Evolutionary conservation across 2,797 vertebrate genomes (phyloP).

Genomic region (Siniperca undulata): DNA sequence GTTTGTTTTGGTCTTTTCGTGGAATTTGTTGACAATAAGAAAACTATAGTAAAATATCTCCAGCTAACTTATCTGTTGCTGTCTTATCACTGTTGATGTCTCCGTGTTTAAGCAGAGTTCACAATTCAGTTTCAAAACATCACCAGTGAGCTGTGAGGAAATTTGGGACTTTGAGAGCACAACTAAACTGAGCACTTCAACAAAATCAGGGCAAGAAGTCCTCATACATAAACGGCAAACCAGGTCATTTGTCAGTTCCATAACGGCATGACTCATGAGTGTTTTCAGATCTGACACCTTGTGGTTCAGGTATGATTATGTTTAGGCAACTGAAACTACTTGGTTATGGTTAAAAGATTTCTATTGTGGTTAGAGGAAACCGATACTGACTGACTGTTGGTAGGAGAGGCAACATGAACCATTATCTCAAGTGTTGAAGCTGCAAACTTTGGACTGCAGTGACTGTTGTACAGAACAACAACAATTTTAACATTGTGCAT

Average conservation of each 20-base stretch:
- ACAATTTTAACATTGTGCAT: conserved; percentile 18
- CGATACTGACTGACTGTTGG: neutral
- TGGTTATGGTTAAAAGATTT: neutral
- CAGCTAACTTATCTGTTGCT: neutral
- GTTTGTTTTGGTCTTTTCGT: neutral
- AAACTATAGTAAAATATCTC: neutral
- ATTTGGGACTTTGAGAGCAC: neutral
- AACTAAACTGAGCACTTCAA: conserved; percentile 19
- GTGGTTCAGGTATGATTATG: conserved; percentile 22
- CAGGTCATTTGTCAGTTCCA: conserved; percentile 27
- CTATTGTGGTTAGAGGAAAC: neutral
- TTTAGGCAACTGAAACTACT: conserved; percentile 19
- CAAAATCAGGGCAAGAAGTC: conserved; percentile 38
- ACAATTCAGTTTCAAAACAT: neutral
- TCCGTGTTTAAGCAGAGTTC: neutral
- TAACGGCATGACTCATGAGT: conserved; percentile 11
- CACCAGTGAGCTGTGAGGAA: conserved; percentile 9
- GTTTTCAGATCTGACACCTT: conserved; percentile 4
- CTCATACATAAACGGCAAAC: conserved; percentile 30
- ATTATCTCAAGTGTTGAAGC: conserved; percentile 1
- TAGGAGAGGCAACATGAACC: neutral
- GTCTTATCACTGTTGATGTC: neutral
- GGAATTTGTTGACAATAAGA: neutral
- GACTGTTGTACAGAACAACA: neutral
- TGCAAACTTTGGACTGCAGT: neutral